Base-by-base conservation (phyloP, 92 coral and sea anemone genomes). In the Phenganax subtilis region DNA sequence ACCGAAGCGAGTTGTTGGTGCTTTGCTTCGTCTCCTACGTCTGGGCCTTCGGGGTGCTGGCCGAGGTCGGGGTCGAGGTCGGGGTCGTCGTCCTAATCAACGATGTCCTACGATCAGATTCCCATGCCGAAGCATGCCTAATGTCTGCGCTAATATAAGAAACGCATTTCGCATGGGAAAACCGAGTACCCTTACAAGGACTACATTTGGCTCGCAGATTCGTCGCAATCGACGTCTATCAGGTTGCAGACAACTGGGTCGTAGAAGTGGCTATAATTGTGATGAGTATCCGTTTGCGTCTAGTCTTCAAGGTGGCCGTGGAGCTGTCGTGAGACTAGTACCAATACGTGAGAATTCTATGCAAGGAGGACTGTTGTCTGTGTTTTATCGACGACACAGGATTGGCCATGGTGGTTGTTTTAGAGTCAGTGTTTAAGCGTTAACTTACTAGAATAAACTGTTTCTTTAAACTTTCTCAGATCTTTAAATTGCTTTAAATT, bases 211-310 rank as follows among this genome's bases (percentile, higher is more conserved):
- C 8, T 3, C 27, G 10, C 3, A 0, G 10, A 64, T 64, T 20
- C 37, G 37, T 11, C 8, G 30, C 12, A 64, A 64, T 44, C 27
- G 70, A 64, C 9, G 30, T 20, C 9, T 20, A 10, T 64, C 70
- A 9, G 70, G 70, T 0, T 15, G 30, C 47, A 14, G 37, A 64
- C 1, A 0, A n/a, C 9, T 64, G 30, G 10, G 25, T 20, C 27
- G 30, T 6, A n/a, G 3, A 64, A 0, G 37, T 9, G 70, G 70
- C 6, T 20, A 64, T 11, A 64, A 16, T 25, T 64, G 70, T 17
- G 70, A 64, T 10, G 70, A 64, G 30, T 64, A 64, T 16, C 70
- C 70, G 37, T 64, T 64, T 64, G 70, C 70, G 0, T 64, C 70
- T 9, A 17, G 11, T 44, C 27, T 37, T 0, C 11, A 64, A 64